Evolutionary conservation across 2,113 vertebrate species (phyloP).

Genomic region (Caracal caracal): DNA sequence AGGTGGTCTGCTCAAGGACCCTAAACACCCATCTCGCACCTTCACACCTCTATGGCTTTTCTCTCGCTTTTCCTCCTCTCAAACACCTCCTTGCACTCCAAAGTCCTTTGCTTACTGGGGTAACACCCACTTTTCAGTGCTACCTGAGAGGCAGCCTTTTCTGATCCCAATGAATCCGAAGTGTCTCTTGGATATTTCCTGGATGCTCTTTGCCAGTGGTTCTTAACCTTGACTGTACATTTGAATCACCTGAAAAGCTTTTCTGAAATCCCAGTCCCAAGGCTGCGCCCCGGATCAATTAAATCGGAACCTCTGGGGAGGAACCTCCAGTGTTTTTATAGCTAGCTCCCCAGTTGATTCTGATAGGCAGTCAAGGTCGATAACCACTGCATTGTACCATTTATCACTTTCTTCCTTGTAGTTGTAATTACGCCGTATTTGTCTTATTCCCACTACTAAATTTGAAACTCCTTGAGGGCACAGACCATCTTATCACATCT

Average conservation of each 20-base stretch:
- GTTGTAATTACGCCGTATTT: constrained; percentile 71
- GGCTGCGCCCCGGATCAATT: constrained; percentile 20
- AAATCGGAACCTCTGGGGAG: constrained; percentile 44
- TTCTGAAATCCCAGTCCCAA: neutral
- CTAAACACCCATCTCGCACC: no score
- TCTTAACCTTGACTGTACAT: neutral
- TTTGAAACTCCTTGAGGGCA: constrained; percentile 77
- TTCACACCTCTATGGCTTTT: neutral
- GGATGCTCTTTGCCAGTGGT: neutral
- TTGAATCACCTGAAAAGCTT: neutral
- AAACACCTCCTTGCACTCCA: neutral
- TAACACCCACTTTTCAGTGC: neutral
- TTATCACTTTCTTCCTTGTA: constrained; percentile 73
- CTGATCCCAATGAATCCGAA: neutral
- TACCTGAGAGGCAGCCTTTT: neutral
- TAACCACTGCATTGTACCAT: constrained; percentile 52
- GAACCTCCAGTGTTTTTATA: neutral
- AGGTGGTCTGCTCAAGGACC: rapidly evolving
- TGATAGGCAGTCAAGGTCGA: constrained; percentile 61
- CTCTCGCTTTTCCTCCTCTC: neutral
- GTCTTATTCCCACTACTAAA: constrained; percentile 71
- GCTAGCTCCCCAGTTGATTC: constrained; percentile 59
- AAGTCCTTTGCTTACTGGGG: neutral
- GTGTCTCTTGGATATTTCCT: neutral
- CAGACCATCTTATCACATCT: constrained; percentile 68